Percentiles rank a stretch among this genome's conserved stretches.
These are phyloP conservation scores for Mustelus asterias DNA, from an alignment of 2,113 vertebrate species.

Conservation along the genomic window DNA sequence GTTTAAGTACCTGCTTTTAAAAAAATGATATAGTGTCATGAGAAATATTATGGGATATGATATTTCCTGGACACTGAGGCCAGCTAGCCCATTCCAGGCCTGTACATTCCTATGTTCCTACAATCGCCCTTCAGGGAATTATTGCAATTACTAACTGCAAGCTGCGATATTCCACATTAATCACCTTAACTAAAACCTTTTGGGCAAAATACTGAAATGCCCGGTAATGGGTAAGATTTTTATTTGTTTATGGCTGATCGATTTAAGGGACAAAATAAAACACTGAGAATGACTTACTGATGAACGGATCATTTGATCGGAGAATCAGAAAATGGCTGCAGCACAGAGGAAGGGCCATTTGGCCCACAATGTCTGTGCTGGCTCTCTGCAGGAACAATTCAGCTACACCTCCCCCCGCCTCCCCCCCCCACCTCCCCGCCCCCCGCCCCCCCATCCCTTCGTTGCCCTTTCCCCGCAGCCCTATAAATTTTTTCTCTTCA, in stretches of 20 bases:
- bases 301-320: constrained; percentile 7
- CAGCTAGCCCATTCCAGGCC: neutral
- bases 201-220: neutral
- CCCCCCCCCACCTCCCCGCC: too few relatives aligned
- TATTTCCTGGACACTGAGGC: neutral
- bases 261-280: neutral
- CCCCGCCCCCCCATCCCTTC: too few relatives aligned
- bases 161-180: constrained; percentile 13
- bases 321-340: neutral
- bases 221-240: neutral
- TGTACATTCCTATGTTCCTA: constrained; percentile 1
- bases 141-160: constrained; percentile 16
- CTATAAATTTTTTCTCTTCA: neutral
- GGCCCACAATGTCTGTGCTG: too few relatives aligned
- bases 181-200: constrained; percentile 23
- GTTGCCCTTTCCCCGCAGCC: neutral
- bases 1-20: neutral
- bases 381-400: too few relatives aligned
- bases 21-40: neutral
- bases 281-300: neutral
- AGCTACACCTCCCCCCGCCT: neutral
- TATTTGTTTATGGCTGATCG: neutral
- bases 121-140: constrained; percentile 7
- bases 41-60: constrained; percentile 15
- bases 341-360: neutral